Percentiles rank a stretch among this genome's conserved stretches.
Conservation (phyloP, 2,888 invertebrate genomes). For the Limulus polyphemus region DNA sequence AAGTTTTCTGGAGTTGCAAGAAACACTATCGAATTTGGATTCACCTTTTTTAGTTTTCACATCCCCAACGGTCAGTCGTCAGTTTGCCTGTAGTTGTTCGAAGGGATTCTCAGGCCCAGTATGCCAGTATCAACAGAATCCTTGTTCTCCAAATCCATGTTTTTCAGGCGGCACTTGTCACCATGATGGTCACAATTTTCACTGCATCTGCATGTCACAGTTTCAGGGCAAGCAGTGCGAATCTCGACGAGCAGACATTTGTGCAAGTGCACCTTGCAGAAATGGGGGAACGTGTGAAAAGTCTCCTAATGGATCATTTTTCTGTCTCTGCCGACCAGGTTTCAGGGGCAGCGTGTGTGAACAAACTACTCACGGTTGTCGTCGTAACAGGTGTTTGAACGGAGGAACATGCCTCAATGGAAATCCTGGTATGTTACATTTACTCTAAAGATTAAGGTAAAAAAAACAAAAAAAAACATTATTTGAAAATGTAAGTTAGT, state of each 20-base stretch:
- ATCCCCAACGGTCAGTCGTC: constrained; percentile 63
- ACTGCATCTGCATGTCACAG: constrained; percentile 62
- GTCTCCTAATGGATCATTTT: constrained; percentile 75
- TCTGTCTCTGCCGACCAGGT: constrained; percentile 80
- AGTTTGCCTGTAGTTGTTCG: constrained; percentile 64
- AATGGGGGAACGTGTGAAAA: constrained; percentile 86
- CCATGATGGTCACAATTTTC: constrained; percentile 67
- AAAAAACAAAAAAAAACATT: too few species aligned
- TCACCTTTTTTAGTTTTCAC: constrained; percentile 69
- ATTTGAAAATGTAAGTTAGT: too few species aligned
- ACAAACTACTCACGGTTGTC: constrained; percentile 67
- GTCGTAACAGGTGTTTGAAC: constrained; percentile 82
- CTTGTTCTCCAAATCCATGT: constrained; percentile 81
- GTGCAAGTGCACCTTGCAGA: constrained; percentile 70
- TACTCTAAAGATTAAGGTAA: too few species aligned
- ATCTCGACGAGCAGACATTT: constrained; percentile 66
- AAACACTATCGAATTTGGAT: constrained; percentile 58
- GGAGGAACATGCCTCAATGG: constrained; percentile 71
- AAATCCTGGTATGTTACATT: constrained; percentile 11
- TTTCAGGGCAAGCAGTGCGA: constrained; percentile 75
- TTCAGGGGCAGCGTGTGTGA: constrained; percentile 85
- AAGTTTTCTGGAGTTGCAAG: constrained; percentile 35
- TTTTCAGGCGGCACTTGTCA: constrained; percentile 69
- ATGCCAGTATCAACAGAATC: constrained; percentile 77
- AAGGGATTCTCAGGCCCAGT: constrained; percentile 69